Conservation (phyloP, 2,113 vertebrate genomes). For the Cnemophilus loriae region DNA sequence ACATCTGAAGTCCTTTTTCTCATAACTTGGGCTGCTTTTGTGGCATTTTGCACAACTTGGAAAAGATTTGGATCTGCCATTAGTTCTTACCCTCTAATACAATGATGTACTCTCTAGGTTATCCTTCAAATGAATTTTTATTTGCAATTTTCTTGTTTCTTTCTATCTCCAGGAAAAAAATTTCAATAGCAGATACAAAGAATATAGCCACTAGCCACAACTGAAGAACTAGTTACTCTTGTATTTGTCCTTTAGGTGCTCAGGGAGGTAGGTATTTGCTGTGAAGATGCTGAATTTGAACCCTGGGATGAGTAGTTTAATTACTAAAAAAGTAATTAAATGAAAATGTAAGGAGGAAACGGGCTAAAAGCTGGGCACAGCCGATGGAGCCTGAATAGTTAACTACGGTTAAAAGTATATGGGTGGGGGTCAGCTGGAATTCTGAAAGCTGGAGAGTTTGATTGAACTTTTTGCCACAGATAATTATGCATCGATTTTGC, state of each 20-base stretch:
- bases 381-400: background rate
- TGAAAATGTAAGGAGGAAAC: background rate
- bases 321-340: background rate
- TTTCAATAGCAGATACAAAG: background rate
- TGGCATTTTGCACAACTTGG: background rate
- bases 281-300: background rate
- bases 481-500: background rate
- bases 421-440: background rate
- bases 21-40: background rate
- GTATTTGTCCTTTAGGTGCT: background rate
- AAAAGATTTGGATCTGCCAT: background rate
- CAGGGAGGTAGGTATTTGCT: background rate
- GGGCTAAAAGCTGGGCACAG: background rate
- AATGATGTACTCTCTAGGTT: background rate
- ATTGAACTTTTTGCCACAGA: background rate
- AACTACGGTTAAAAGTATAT: background rate
- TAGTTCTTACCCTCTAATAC: background rate
- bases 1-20: constrained; percentile 1
- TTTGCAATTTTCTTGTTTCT: background rate
- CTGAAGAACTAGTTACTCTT: background rate
- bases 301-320: background rate
- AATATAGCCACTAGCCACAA: background rate
- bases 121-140: background rate
- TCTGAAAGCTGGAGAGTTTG: background rate
- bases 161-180: background rate